phyloP scores from a whole-genome alignment of 2,113 vertebrate genomes.

The Ceuthmochares aereus region DNA sequence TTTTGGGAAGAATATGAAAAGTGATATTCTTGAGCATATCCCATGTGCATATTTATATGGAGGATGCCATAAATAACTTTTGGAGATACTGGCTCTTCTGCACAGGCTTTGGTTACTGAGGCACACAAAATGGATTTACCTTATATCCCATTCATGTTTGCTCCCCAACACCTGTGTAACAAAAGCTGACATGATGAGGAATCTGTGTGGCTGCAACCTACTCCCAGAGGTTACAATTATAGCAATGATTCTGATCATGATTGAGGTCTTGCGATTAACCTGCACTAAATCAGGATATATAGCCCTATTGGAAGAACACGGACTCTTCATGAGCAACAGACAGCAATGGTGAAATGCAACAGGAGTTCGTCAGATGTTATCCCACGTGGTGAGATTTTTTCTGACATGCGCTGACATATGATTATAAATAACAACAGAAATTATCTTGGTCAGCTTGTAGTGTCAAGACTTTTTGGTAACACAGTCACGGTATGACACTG shows the following conservation, averaged over 20 bases:
- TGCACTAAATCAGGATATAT: no score
- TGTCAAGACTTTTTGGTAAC: no score
- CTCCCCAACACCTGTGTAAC: fast-evolving
- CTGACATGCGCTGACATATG: neutral
- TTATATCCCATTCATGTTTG: fast-evolving
- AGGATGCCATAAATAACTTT: neutral
- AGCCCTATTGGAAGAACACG: no score
- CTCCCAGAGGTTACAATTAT: neutral
- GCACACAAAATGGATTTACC: neutral
- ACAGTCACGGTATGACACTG: fast-evolving
- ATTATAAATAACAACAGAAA: neutral
- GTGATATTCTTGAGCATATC: neutral
- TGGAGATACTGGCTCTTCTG: neutral
- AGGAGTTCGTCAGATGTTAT: neutral
- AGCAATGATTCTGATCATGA: no score
- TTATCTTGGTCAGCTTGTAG: neutral
- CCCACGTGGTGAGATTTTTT: neutral
- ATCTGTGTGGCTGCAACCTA: neutral
- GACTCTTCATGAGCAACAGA: fast-evolving
- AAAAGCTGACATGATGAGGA: fast-evolving
- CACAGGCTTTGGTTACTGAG: neutral
- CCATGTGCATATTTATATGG: neutral
- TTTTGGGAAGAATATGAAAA: neutral
- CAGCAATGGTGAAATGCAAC: neutral
- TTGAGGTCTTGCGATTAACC: neutral